Evolutionary conservation across 2,113 vertebrate species (phyloP), one percentile per base, ranked within the genome.

Genomic region (Callipepla squamata): DNA sequence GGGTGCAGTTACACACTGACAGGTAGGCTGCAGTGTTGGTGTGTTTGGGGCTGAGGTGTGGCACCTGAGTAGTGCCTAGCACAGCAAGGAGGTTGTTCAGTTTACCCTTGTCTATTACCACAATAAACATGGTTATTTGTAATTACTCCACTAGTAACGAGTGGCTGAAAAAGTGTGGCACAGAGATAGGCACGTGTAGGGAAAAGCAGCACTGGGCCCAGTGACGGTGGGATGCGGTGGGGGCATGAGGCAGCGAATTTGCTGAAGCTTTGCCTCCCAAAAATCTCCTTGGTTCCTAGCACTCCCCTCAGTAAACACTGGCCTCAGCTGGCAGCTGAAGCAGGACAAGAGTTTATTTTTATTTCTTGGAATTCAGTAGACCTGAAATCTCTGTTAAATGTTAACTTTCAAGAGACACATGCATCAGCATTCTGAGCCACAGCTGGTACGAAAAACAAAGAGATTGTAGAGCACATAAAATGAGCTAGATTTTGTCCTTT

Each of bases 311-410:
- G 81, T 84, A 91, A 95, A 96, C 95, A 83, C 26, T 91, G 96
- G 96, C 95, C 96, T 94, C 96, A 90, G 87, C 94, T 97, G 96
- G 97, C 96, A 95, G 88, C 94, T 47, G 9, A 45, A 80, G 72
- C 79, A 87, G 94, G 95, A 91, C 95, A 94, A 94, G 95, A 96
- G 96, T 95, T 97, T 96, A 95, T 97, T 97, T 97, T 97, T 94
- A 92, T 96, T 97, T 97, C 97, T 97, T 97, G 96, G 97, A 97
- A 96, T 97, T 97, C 53, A 11, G 94, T 93, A 96, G 97, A 96
- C 96, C 96, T 94, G 92, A 95, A 97, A 97, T 97, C 94, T 95
- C 97, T 96, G 96, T 97, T 97, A 97, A 97, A 97, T 97, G 97
- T 97, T 97, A 97, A 97, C 97, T 97, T 96, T 92, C 75, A 80